Evolutionary conservation across 2,797 vertebrate species (phyloP), one percentile per base, ranked within the genome.

Genomic region (Borostomias antarcticus): DNA sequence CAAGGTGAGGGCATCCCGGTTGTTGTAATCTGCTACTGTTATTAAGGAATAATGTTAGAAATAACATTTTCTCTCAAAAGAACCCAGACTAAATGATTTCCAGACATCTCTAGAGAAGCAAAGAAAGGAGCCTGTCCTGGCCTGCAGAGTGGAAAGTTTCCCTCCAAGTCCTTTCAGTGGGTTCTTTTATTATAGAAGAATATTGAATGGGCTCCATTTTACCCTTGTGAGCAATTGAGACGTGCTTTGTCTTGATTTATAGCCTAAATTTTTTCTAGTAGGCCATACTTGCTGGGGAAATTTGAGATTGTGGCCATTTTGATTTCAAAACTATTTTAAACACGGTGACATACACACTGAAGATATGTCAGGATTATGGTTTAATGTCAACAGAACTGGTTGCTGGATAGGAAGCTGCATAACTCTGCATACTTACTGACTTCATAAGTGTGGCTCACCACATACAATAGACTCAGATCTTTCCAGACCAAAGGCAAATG

Each of bases 351-450:
- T 70, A 52, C 37, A 57, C 29, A 70, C 63, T 53, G 33, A 70
- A 70, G 61, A 58, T 47, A 75, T 63, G 10, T 67, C 17, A 26
- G 60, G 53, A 58, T 60, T 33, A 71, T 82, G 70, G 75, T 70
- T 35, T 51, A 53, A 58, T 61, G 73, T 87, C 78, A 82, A 59
- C 72, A 40, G 66, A 74, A 70, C 63, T 52, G 57, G 66, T 72
- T 71, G 73, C 80, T 76, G 30, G 64, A 66, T 68, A 74, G 59
- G 54, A 76, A 64, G 74, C 70, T 70, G 29, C 61, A 57, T 73
- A 57, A 58, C 33, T 76, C 62, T 62, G 48, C 64, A 59, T 68
- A 17, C 67, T 71, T 68, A 62, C 26, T 75, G 65, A 65, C 69
- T 72, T 64, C 47, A 40, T 66, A 64, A 68, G 40, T 28, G 1